These are phyloP conservation scores for Panthera tigris DNA, from an alignment of 2,113 vertebrate species.

Conservation along the genomic window DNA sequence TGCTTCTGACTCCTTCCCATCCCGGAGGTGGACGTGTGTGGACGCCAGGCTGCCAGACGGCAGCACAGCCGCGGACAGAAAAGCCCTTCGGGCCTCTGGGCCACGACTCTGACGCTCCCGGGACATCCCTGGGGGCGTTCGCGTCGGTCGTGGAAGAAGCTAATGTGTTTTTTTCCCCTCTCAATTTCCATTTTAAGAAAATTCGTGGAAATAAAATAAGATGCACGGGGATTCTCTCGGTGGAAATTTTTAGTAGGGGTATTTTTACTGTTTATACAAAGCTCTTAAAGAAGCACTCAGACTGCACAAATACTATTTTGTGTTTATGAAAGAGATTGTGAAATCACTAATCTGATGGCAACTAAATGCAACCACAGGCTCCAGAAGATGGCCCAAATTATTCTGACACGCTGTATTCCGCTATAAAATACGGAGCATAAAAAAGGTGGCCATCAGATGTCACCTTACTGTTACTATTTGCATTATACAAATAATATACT, in stretches of 20 bases:
- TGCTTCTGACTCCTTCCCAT: not conserved
- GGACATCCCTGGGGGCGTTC: not conserved
- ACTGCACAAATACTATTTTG: not conserved
- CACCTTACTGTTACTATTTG: not conserved
- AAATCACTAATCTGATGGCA: conserved; percentile 6
- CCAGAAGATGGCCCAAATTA: not conserved
- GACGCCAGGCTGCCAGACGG: not conserved
- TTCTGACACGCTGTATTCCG: not conserved
- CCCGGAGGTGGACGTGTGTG: not conserved
- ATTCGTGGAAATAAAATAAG: conserved; percentile 44
- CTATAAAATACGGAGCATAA: not conserved
- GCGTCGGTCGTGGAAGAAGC: not conserved
- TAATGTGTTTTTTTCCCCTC: not conserved
- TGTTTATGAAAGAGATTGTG: not conserved
- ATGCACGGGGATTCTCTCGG: not conserved
- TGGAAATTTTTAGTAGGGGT: not conserved
- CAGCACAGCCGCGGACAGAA: not conserved
- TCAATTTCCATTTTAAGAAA: conserved; percentile 31
- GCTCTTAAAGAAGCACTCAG: not conserved
- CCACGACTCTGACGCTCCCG: accelerated
- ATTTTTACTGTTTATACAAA: conserved; percentile 37
- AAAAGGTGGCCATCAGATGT: not conserved
- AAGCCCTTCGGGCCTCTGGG: accelerated
- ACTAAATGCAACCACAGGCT: not conserved
- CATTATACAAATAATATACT: not conserved